Conservation (phyloP, 2,113 vertebrate species). For the Eublepharis macularius region DNA sequence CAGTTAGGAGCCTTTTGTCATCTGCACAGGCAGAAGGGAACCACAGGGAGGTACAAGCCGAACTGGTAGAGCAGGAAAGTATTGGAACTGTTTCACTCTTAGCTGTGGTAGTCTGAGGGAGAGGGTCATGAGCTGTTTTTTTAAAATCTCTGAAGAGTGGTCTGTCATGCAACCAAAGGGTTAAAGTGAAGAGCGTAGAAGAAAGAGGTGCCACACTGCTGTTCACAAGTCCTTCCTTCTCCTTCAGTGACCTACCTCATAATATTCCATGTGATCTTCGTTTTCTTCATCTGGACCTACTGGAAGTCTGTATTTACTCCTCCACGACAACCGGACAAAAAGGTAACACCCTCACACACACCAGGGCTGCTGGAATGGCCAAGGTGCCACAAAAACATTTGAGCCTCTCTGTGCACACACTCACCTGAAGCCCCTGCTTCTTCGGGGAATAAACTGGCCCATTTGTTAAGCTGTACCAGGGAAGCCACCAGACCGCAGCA, state of each 20-base stretch:
- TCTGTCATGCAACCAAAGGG: background rate
- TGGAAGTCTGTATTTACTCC: conserved; percentile 97
- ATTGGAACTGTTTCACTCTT: background rate
- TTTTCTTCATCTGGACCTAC: conserved; percentile 96
- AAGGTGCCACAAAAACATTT: background rate
- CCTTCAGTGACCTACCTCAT: conserved; percentile 88
- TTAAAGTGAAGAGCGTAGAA: background rate
- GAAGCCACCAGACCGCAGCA: too few species aligned
- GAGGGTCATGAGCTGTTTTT: background rate
- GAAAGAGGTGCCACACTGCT: background rate
- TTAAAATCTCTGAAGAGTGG: background rate
- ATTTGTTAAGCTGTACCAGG: too few species aligned
- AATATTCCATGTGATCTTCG: conserved; percentile 92
- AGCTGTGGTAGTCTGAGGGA: background rate
- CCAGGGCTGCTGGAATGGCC: background rate
- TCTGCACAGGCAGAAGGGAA: background rate
- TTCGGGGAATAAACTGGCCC: too few species aligned
- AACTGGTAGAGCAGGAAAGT: background rate
- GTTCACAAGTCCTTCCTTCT: background rate
- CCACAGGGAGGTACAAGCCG: background rate
- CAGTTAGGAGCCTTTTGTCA: background rate
- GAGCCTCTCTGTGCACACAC: background rate
- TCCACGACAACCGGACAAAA: conserved; percentile 88
- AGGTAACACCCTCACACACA: conserved; percentile 77
- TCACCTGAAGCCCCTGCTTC: too few species aligned